Conservation (phyloP, 2,113 vertebrate genomes). For the Capricornis sumatraensis region DNA sequence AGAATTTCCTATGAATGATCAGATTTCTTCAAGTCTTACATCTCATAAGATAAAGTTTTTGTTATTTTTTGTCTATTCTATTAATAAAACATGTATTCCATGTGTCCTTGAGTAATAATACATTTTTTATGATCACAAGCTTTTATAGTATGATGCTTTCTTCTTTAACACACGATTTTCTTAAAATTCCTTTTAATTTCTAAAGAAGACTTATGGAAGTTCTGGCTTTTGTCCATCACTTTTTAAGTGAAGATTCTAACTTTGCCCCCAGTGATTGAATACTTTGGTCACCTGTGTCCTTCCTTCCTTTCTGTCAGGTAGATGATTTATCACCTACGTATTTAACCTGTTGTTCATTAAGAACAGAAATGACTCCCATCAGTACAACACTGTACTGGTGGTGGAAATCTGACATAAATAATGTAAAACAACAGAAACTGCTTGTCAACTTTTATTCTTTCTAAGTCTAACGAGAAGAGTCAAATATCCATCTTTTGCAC, state of each 20-base stretch:
- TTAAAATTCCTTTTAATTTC: background rate
- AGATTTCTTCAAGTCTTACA: background rate
- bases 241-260: background rate
- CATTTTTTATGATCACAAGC: background rate
- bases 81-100: background rate
- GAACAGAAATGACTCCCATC: background rate
- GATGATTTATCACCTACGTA: background rate
- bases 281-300: background rate
- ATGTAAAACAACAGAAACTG: background rate
- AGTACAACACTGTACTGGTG: background rate
- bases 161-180: background rate
- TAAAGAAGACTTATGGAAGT: background rate
- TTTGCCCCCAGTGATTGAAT: background rate
- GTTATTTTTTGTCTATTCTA: background rate
- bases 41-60: background rate
- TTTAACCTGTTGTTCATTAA: background rate
- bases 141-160: background rate
- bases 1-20: background rate
- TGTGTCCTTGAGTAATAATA: background rate
- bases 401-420: background rate
- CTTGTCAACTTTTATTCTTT: background rate
- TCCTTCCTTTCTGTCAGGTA: background rate
- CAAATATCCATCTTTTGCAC: background rate
- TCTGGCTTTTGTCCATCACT: background rate
- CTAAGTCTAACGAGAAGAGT: background rate